Conservation (phyloP, 2,797 vertebrate genomes). For the Naso thynnoides region DNA sequence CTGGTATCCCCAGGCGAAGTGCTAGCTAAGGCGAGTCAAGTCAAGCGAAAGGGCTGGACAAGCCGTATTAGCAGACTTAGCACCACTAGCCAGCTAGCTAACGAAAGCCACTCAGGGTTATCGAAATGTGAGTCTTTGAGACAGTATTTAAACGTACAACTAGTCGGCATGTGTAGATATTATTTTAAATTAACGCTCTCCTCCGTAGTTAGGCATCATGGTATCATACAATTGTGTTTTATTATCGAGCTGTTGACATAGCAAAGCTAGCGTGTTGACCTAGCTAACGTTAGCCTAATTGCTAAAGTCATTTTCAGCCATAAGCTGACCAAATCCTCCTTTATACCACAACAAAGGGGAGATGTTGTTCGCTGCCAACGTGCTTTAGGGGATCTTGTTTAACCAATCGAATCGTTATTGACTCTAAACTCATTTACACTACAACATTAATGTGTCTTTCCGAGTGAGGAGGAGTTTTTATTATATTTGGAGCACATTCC, state of each 20-base stretch:
- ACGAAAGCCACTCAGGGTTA: slow-evolving; percentile 50
- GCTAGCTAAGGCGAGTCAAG: slow-evolving; percentile 54
- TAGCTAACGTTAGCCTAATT: slow-evolving; percentile 74
- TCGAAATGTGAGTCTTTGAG: slow-evolving; percentile 50
- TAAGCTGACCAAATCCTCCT: slow-evolving; percentile 77
- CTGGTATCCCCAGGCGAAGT: slow-evolving; percentile 29
- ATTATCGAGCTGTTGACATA: slow-evolving; percentile 66
- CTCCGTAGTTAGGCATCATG: not conserved
- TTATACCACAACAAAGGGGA: slow-evolving; percentile 65
- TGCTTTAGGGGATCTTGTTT: not conserved
- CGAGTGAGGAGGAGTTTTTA: slow-evolving; percentile 48
- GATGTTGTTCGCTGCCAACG: slow-evolving; percentile 35
- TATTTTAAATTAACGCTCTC: rapidly evolving
- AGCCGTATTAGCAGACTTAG: slow-evolving; percentile 76
- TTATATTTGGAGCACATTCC: slow-evolving; percentile 63
- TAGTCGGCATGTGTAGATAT: rapidly evolving
- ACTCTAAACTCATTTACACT: not conserved
- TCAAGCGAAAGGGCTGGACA: slow-evolving; percentile 71
- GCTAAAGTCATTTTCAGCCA: slow-evolving; percentile 79
- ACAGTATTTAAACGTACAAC: not conserved
- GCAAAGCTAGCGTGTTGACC: slow-evolving; percentile 69
- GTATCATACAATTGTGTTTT: not conserved
- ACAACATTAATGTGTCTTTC: slow-evolving; percentile 15
- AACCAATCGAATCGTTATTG: not conserved
- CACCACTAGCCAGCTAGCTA: slow-evolving; percentile 66